Evolutionary conservation across 2,888 invertebrate species (phyloP), one percentile per base, ranked within the genome.

Genomic region (Metellina segmentata): DNA sequence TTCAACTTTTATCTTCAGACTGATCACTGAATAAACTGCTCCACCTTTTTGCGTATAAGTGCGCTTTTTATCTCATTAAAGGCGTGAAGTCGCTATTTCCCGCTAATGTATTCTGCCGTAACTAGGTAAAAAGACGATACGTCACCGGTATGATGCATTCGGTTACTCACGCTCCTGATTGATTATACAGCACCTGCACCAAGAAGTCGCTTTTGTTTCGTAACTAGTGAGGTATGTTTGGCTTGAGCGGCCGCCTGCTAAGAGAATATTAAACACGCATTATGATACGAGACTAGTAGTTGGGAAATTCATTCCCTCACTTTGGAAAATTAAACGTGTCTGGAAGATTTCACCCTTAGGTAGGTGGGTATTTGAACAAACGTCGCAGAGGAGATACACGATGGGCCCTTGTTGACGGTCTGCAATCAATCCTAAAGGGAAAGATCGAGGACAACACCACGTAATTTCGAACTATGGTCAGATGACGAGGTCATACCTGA

Each of bases 131-230:
- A 79, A 20, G 16, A 20, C 72, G 20, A 79, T 34, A 79, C 8
- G 34, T 52, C 53, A 53, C 7, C 61, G n/a, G 61, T 9, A 19
- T 79, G 61, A n/a, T 79, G 61, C 61, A 61, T 61, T 61, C 61
- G 16, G 61, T 79, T 53, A 61, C 53, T 79, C 79, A 79, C 79
- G 79, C n/a, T 79, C 16, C 20, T 69, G 79, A 79, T 79, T 79
- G 79, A 79, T 79, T 79, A 79, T n/a, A 19, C 2, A 20, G 13
- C 79, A 79, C 16, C 79, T 79, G 79, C 79, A 11, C 11, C 16
- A 16, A 8, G 61, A 16, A 8, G 61, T 16, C 16, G 6, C 61
- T 16, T 16, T 16, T 61, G 61, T 61, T 61, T 61, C 61, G 61
- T 61, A 61, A 61, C 16, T 16, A 16, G 11, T 16, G 61, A 61